A percentile compares a stretch with the other conserved stretches of the same genome.
These are phyloP conservation scores for Otolemur garnettii DNA, from an alignment of 2,113 vertebrate genomes.

Conservation along the genomic window DNA sequence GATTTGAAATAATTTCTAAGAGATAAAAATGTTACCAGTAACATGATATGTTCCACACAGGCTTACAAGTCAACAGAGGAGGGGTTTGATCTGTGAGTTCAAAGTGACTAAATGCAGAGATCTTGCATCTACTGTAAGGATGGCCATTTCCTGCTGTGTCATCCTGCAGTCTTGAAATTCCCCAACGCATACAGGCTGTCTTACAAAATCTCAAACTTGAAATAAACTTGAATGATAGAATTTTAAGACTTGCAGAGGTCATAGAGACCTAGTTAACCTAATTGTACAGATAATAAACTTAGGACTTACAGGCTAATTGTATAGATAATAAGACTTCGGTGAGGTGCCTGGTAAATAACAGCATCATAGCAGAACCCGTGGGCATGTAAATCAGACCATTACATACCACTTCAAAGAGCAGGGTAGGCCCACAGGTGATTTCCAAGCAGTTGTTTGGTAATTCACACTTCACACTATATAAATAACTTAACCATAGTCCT, in stretches of 20 bases:
- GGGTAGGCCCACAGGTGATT: background rate
- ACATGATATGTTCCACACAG: background rate
- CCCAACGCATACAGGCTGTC: background rate
- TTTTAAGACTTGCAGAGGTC: background rate
- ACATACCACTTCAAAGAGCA: background rate
- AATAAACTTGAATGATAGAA: background rate
- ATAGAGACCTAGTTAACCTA: background rate
- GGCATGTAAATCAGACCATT: background rate
- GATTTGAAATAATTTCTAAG: slow-evolving; percentile 49
- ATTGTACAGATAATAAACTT: too few relatives aligned
- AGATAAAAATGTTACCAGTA: slow-evolving; percentile 21
- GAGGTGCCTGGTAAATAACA: background rate
- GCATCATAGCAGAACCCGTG: too few relatives aligned
- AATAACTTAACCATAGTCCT: background rate
- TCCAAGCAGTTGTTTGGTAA: background rate
- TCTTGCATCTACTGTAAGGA: background rate
- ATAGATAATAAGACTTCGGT: background rate
- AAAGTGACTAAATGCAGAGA: background rate
- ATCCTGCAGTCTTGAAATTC: background rate
- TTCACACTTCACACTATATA: background rate
- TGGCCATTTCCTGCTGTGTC: accelerated
- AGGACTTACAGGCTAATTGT: background rate
- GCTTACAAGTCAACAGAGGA: background rate
- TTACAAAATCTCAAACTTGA: background rate
- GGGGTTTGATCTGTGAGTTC: background rate